These are phyloP conservation scores for Picus viridis DNA, from an alignment of 2,797 vertebrate species.

Conservation along the genomic window DNA sequence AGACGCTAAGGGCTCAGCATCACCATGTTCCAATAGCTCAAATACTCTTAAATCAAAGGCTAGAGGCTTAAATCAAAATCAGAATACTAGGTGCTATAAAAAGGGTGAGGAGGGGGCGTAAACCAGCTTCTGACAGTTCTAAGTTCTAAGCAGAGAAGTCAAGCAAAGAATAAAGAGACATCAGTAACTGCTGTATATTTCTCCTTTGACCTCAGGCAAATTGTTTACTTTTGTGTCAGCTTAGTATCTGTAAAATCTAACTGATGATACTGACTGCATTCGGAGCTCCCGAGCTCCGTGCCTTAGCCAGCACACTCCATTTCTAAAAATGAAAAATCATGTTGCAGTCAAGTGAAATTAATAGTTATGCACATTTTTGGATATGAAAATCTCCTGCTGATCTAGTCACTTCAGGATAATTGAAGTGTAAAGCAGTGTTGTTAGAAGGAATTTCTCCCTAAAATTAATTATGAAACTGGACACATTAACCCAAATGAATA, in stretches of 20 bases:
- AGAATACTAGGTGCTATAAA: not conserved
- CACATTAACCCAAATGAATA: not conserved
- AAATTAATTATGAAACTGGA: not conserved
- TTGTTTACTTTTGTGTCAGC: not conserved
- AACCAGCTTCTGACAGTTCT: not conserved
- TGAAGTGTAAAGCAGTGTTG: not conserved
- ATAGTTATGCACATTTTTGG: not conserved
- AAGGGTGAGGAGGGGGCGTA: not conserved
- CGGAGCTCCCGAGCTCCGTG: not conserved
- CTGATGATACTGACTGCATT: not conserved
- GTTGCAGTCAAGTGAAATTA: not conserved
- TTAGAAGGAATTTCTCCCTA: not conserved
- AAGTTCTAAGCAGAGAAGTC: not conserved
- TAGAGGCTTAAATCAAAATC: conserved; percentile 18
- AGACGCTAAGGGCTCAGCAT: not conserved
- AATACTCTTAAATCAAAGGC: conserved; percentile 18
- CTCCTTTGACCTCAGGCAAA: not conserved
- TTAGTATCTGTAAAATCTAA: not conserved
- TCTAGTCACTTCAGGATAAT: not conserved
- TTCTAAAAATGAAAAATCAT: not conserved
- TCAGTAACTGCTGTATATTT: not conserved
- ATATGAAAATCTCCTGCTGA: not conserved
- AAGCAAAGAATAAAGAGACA: not conserved
- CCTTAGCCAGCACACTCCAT: not conserved
- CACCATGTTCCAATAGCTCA: not conserved